Evolutionary conservation across 2,113 vertebrate genomes (phyloP).

Genomic region (Catagonus wagneri): DNA sequence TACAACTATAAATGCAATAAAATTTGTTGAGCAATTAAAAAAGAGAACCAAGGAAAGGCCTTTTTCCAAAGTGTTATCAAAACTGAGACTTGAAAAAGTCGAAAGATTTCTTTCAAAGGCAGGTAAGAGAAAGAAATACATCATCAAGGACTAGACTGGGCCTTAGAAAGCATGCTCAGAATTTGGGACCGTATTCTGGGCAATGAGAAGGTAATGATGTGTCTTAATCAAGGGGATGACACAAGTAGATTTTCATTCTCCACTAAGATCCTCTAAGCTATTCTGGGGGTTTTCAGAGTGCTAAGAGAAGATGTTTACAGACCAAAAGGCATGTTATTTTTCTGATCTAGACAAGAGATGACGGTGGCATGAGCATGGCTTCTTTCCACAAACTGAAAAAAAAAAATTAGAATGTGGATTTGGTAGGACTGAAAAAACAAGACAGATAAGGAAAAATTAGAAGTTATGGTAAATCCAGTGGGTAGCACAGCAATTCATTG

Average conservation of each 20-base stretch:
- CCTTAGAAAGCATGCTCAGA: neutral
- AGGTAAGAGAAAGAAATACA: neutral
- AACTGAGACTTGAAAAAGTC: neutral
- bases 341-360: neutral
- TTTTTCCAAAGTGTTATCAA: neutral
- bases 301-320: neutral
- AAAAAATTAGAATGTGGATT: neutral
- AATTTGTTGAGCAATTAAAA: too few species aligned
- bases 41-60: neutral
- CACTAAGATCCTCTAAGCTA: neutral
- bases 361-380: neutral
- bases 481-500: neutral
- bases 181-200: neutral
- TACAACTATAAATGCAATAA: too few species aligned
- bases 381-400: neutral
- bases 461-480: neutral
- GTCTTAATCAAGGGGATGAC: neutral
- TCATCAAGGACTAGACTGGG: neutral
- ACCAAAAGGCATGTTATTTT: neutral
- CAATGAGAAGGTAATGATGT: neutral
- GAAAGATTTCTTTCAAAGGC: slow-evolving; percentile 1
- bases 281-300: neutral
- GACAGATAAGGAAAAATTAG: neutral
- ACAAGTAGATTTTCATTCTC: neutral
- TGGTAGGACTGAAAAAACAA: neutral